phyloP scores from a whole-genome alignment of 2,113 vertebrate species.

The Peromyscus maniculatus region DNA sequence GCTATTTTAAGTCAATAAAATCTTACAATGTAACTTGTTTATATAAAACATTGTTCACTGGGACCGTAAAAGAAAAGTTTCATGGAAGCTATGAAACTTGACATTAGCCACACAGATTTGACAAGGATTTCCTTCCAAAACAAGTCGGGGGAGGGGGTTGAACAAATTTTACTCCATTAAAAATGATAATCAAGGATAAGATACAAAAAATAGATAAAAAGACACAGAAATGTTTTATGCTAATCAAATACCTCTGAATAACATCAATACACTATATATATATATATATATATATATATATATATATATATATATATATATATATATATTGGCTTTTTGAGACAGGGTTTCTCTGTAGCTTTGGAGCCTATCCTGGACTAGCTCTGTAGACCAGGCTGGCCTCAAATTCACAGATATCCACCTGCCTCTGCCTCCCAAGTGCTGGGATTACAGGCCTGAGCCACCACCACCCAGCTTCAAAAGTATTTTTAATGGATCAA shows the following conservation, averaged over 20 bases:
- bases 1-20: background rate
- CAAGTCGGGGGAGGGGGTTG: fast-evolving
- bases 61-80: background rate
- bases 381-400: too few relatives aligned
- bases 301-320: too few relatives aligned
- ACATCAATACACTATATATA: too few relatives aligned
- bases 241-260: background rate
- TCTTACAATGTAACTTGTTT: background rate
- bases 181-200: background rate
- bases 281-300: too few relatives aligned
- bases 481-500: background rate
- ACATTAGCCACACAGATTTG: background rate
- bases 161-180: background rate
- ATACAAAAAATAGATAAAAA: background rate
- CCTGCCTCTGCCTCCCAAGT: too few relatives aligned
- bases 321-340: too few relatives aligned
- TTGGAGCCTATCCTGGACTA: too few relatives aligned
- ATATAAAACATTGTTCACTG: background rate
- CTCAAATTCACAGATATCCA: too few relatives aligned
- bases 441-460: too few relatives aligned
- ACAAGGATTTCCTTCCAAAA: background rate
- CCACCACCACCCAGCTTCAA: background rate
- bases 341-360: too few relatives aligned
- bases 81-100: background rate
- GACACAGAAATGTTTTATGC: background rate